Conservation (phyloP, 2,113 vertebrate genomes). For the Ammodytes dubius region DNA sequence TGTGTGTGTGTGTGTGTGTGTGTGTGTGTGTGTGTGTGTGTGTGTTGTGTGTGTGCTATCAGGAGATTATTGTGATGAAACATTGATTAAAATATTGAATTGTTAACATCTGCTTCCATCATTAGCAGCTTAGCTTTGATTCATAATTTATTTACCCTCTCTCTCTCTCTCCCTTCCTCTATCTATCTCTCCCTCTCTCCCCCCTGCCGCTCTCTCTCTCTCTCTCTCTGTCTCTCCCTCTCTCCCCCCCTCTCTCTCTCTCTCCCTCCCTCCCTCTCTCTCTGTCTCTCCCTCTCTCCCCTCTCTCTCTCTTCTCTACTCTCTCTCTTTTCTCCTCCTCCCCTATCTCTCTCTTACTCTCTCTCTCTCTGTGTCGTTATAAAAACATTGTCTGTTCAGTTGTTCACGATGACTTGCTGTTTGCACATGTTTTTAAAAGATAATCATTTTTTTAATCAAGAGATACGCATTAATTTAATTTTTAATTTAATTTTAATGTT, state of each 20-base stretch:
- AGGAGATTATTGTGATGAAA: constrained; percentile 34
- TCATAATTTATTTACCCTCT: constrained; percentile 43
- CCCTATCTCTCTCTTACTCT: no score
- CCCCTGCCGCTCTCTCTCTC: not conserved
- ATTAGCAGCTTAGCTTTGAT: constrained; percentile 44
- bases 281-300: not conserved
- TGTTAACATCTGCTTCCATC: constrained; percentile 64
- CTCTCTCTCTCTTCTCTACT: not conserved
- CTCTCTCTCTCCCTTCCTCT: not conserved
- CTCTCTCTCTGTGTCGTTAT: no score
- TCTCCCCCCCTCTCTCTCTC: not conserved
- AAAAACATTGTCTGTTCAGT: no score
- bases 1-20: constrained; percentile 64
- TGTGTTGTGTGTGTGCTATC: constrained; percentile 51
- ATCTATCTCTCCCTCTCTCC: not conserved
- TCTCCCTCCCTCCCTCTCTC: no score
- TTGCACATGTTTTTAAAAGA: no score
- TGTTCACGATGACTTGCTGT: no score
- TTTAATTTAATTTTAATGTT: no score
- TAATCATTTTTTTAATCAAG: no score
- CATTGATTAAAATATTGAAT: constrained; percentile 64
- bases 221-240: not conserved
- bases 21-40: constrained; percentile 20
- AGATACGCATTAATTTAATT: no score
- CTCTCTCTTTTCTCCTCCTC: no score